Conservation (phyloP, 1,140 invertebrate species). For the Brachionus sp. region DNA sequence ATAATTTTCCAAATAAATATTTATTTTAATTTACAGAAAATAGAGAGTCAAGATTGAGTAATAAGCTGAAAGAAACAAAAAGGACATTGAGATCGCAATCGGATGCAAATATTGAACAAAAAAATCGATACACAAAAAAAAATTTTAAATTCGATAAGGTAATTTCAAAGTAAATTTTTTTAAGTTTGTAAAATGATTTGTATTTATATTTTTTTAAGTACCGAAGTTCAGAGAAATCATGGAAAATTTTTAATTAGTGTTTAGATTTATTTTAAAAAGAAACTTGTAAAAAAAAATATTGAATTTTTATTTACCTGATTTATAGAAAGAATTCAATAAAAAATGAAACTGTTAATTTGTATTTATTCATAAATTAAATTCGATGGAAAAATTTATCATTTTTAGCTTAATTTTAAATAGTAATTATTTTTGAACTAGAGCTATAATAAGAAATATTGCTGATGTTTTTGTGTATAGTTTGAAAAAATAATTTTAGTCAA, state of each 20-base stretch:
- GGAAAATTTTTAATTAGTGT: background rate
- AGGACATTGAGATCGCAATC: background rate
- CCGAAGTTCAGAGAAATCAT: background rate
- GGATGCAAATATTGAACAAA: background rate
- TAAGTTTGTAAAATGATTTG: background rate
- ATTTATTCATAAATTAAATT: no score
- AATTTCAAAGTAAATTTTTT: background rate
- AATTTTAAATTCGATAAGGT: background rate
- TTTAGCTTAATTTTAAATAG: no score
- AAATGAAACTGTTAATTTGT: no score
- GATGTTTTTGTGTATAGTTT: no score
- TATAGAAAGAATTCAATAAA: no score
- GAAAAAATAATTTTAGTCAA: no score
- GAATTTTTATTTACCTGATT: no score
- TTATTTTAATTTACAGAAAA: background rate
- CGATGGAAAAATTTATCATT: no score
- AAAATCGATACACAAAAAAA: background rate
- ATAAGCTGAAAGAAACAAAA: background rate
- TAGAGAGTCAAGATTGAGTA: constrained; percentile 10
- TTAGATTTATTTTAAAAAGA: no score
- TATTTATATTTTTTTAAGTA: background rate
- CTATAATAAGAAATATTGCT: no score
- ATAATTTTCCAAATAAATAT: background rate
- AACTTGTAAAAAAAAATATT: no score
- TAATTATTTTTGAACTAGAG: no score